Conservation (phyloP, 2,888 invertebrate genomes). For the Chymomyza fuscimana region DNA sequence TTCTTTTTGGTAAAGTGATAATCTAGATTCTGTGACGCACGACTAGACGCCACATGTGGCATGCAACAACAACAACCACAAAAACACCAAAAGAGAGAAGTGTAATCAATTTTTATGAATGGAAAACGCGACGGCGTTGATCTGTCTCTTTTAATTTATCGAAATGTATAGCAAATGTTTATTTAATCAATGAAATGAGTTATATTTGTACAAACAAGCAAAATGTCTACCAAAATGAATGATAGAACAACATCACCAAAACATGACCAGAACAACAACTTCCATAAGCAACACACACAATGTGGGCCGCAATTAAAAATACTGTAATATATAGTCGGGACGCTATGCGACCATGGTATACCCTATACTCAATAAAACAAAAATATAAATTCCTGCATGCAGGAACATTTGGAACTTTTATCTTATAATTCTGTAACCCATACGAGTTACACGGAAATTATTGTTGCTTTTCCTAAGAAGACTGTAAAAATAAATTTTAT, state of each 20-base stretch:
- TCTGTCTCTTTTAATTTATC: conserved; percentile 64
- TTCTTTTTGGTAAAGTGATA: not conserved
- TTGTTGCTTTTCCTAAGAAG: no score
- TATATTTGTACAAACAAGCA: conserved; percentile 44
- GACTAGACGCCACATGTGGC: not conserved
- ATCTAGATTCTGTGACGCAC: conserved; percentile 5
- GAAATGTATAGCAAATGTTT: conserved; percentile 72
- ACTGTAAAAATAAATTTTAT: no score
- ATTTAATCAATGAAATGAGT: conserved; percentile 68
- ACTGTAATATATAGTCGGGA: not conserved
- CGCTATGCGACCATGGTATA: no score
- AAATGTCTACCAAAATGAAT: conserved; percentile 55
- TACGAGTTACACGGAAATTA: no score
- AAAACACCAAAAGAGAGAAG: conserved; percentile 48
- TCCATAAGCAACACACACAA: conserved; percentile 30
- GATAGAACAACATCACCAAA: conserved; percentile 47
- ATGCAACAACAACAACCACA: not conserved
- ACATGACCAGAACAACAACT: conserved; percentile 25
- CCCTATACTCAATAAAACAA: no score
- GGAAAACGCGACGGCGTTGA: conserved; percentile 51
- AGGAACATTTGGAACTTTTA: no score
- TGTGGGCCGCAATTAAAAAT: conserved; percentile 42
- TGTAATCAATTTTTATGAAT: conserved; percentile 74
- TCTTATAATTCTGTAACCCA: no score
- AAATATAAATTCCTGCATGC: no score